Conservation (phyloP, 1,140 invertebrate genomes). For the Caerostris extrusa region DNA sequence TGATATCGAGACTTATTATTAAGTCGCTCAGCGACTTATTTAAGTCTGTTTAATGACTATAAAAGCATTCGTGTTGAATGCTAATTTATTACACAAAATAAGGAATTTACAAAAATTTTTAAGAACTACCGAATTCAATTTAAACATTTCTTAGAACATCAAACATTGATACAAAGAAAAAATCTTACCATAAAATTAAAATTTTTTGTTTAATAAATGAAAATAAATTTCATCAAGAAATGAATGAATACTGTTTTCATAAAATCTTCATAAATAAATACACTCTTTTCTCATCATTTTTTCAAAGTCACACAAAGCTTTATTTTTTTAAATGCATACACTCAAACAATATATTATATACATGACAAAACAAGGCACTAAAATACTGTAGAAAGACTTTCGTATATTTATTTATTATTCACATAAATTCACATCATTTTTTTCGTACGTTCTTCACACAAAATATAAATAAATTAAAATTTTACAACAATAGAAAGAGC, state of each 20-base stretch:
- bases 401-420: conserved; percentile 39
- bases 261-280: conserved; percentile 29
- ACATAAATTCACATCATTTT: conserved; percentile 61
- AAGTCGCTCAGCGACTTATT: conserved; percentile 47
- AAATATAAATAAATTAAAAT: neutral
- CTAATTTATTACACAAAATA: too few relatives aligned
- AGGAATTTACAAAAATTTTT: too few relatives aligned
- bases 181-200: too few relatives aligned
- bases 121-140: neutral
- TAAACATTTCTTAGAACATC: neutral
- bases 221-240: neutral
- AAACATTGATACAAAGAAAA: too few relatives aligned
- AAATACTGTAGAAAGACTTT: conserved; percentile 72
- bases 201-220: neutral
- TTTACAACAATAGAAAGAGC: too few relatives aligned
- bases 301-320: conserved; percentile 32
- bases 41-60: conserved; percentile 34
- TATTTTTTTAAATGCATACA: neutral
- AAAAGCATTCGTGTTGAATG: neutral
- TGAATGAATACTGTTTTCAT: conserved; percentile 23
- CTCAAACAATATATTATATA: conserved; percentile 59
- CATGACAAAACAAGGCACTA: conserved; percentile 73
- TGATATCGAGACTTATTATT: neutral
- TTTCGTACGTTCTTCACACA: conserved; percentile 36
- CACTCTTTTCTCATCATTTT: neutral